A percentile compares a stretch with the other conserved stretches of the same genome.
Conservation (phyloP, 1,140 invertebrate species). For the Listronotus bonariensis region DNA sequence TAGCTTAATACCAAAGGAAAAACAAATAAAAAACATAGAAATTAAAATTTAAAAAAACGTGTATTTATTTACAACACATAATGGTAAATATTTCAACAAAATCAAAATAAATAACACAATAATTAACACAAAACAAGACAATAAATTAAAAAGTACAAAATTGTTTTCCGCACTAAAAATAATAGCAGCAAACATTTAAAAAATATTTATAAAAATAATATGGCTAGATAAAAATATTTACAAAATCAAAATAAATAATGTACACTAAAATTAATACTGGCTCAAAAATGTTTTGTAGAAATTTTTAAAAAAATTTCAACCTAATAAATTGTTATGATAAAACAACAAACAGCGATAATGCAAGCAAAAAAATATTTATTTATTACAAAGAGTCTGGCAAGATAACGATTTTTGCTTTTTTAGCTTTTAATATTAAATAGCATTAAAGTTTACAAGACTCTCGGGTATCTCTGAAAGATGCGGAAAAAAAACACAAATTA, state of each 20-base stretch:
- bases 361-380: no score
- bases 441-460: no score
- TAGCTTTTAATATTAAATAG: no score
- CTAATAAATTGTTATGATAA: no score
- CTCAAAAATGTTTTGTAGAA: slow-evolving; percentile 34
- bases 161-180: no score
- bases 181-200: slow-evolving; percentile 11
- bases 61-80: slow-evolving; percentile 42
- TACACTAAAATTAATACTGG: slow-evolving; percentile 29
- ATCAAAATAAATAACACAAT: slow-evolving; percentile 39
- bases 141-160: slow-evolving; percentile 9
- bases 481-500: no score
- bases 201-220: slow-evolving; percentile 19
- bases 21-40: slow-evolving; percentile 19
- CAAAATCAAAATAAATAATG: slow-evolving; percentile 41
- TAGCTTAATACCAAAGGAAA: no score
- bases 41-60: slow-evolving; percentile 35
- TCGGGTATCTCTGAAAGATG: no score
- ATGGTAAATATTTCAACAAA: slow-evolving; percentile 49
- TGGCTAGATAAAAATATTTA: slow-evolving; percentile 27
- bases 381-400: no score
- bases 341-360: no score
- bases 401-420: no score
- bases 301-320: no score
- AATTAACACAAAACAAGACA: slow-evolving; percentile 29